Evolutionary conservation across 2,113 vertebrate species (phyloP).

Genomic region (Tragelaphus imberbis): DNA sequence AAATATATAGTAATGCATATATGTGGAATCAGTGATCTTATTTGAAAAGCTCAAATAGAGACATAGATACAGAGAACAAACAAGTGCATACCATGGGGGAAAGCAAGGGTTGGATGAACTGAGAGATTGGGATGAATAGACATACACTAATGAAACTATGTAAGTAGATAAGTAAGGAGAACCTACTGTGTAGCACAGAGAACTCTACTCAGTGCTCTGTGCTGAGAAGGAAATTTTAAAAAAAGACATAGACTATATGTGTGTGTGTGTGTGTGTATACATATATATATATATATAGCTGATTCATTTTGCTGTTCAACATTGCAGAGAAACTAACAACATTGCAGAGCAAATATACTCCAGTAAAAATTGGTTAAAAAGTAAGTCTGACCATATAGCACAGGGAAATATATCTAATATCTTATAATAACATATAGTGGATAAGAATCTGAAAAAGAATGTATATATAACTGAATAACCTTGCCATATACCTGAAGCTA

Average conservation of each 20-base stretch:
- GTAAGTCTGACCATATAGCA: not conserved
- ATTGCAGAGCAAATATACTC: not conserved
- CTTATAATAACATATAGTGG: not conserved
- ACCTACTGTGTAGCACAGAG: not conserved
- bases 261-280: accelerated
- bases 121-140: not conserved
- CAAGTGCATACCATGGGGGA: not conserved
- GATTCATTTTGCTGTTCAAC: not conserved
- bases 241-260: not conserved
- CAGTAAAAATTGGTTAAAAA: not conserved
- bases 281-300: not conserved
- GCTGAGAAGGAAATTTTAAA: not conserved
- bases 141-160: not conserved
- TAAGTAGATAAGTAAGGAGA: not conserved
- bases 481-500: not conserved
- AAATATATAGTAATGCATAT: too few relatives aligned
- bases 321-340: not conserved
- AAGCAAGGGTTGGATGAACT: not conserved
- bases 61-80: not conserved
- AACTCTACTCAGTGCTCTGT: not conserved
- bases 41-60: not conserved
- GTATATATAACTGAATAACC: not conserved
- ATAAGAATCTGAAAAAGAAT: not conserved
- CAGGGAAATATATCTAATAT: not conserved
- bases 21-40: not conserved